Evolutionary conservation across 1,140 invertebrate species (phyloP).

Genomic region (Pectinophora gossypiella): DNA sequence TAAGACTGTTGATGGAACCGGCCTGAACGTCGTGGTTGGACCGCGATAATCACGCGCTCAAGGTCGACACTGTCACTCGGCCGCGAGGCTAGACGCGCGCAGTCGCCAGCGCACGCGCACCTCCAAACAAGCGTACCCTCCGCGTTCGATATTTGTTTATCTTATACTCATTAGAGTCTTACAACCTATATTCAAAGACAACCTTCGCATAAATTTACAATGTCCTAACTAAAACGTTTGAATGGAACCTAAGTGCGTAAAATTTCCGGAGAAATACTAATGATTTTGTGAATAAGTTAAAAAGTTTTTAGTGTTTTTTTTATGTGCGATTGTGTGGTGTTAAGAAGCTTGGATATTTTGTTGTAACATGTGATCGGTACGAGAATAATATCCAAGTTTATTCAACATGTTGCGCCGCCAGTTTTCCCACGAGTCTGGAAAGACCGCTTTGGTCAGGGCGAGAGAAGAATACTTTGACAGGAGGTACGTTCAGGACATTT

Average conservation of each 20-base stretch:
- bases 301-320: not conserved
- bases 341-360: too few species aligned
- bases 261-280: not conserved
- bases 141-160: conserved; percentile 1
- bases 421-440: conserved; percentile 60
- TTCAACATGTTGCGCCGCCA: conserved; percentile 50
- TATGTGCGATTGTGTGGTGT: not conserved
- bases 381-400: not conserved
- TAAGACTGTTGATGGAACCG: not conserved
- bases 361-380: not conserved
- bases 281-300: not conserved
- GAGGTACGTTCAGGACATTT: conserved; percentile 36
- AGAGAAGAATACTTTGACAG: conserved; percentile 37
- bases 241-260: not conserved
- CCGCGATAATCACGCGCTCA: not conserved
- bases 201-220: not conserved
- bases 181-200: too few species aligned
- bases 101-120: not conserved
- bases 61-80: not conserved
- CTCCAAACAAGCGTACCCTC: not conserved
- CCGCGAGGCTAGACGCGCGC: not conserved
- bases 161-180: not conserved
- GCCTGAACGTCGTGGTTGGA: not conserved
- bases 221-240: not conserved
- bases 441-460: conserved; percentile 39